A percentile compares a stretch with the other conserved stretches of the same genome.
phyloP scores from a whole-genome alignment of 1,140 invertebrate species.

The Scaptomyza graminum region DNA sequence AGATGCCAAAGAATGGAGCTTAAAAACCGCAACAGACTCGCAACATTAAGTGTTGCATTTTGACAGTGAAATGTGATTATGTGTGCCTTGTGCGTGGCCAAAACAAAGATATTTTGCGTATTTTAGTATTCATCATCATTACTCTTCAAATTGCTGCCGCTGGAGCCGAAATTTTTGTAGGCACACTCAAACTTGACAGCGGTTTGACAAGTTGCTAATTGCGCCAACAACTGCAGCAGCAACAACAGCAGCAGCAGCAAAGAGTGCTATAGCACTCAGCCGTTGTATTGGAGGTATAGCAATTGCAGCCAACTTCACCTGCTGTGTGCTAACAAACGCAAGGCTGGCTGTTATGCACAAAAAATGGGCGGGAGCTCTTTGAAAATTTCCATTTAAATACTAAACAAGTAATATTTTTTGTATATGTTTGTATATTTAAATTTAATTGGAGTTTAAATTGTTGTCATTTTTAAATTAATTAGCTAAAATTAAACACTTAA shows the following conservation, averaged over 20 bases:
- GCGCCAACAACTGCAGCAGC: conserved; percentile 6
- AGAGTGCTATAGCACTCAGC: conserved; percentile 10
- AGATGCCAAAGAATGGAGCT: conserved; percentile 33
- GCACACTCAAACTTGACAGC: conserved; percentile 64
- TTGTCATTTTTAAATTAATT: conserved; percentile 71
- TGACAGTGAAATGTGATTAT: conserved; percentile 77
- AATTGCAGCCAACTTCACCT: not conserved
- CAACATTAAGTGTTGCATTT: conserved; percentile 70
- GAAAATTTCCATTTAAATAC: not conserved
- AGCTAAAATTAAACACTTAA: conserved; percentile 78
- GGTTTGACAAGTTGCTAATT: conserved; percentile 77
- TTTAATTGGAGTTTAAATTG: conserved; percentile 78
- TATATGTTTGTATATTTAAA: conserved; percentile 74
- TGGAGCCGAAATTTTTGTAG: conserved; percentile 57
- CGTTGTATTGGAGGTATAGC: not conserved
- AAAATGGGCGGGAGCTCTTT: not conserved
- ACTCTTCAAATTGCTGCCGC: conserved; percentile 53
- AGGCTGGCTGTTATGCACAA: too few species aligned
- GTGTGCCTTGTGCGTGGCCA: conserved; percentile 54
- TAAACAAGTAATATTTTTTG: conserved; percentile 8
- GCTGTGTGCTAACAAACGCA: not conserved
- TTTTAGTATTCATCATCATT: conserved; percentile 81
- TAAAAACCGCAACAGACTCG: conserved; percentile 35
- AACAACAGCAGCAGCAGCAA: conserved; percentile 9
- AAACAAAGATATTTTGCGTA: conserved; percentile 80